Percentiles rank a stretch among this genome's conserved stretches.
Evolutionary conservation across 2,888 invertebrate genomes (phyloP).

Genomic region (Cantharis nigra): DNA sequence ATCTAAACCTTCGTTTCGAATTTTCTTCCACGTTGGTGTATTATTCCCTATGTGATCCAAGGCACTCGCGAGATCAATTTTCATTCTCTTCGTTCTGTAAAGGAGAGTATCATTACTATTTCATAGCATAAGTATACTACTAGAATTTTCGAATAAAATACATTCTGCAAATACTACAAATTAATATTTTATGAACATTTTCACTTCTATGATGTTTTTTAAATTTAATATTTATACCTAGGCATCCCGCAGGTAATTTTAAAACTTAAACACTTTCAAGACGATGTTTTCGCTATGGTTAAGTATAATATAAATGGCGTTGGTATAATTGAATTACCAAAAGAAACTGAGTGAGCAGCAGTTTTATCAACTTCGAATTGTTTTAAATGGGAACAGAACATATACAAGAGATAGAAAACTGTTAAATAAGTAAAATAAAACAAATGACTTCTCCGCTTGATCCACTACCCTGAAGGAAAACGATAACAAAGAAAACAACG

Average conservation of each 20-base stretch:
- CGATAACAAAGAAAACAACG: neutral
- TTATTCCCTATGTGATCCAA: constrained; percentile 34
- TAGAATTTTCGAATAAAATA: constrained; percentile 9
- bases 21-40: constrained; percentile 48
- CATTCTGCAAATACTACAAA: constrained; percentile 1
- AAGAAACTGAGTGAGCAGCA: neutral
- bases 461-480: neutral
- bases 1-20: constrained; percentile 61
- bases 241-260: neutral
- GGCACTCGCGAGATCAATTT: constrained; percentile 37
- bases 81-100: constrained; percentile 38
- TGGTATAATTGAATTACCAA: neutral
- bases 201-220: neutral
- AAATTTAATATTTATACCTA: neutral
- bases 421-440: neutral
- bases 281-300: neutral
- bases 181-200: constrained; percentile 4
- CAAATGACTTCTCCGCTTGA: neutral
- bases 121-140: constrained; percentile 1
- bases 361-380: neutral
- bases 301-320: neutral
- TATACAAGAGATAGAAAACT: neutral
- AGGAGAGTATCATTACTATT: neutral
- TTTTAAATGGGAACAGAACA: neutral
- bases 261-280: neutral